These are phyloP conservation scores for Cancer borealis DNA, from an alignment of 2,888 invertebrate genomes.

Conservation along the genomic window DNA sequence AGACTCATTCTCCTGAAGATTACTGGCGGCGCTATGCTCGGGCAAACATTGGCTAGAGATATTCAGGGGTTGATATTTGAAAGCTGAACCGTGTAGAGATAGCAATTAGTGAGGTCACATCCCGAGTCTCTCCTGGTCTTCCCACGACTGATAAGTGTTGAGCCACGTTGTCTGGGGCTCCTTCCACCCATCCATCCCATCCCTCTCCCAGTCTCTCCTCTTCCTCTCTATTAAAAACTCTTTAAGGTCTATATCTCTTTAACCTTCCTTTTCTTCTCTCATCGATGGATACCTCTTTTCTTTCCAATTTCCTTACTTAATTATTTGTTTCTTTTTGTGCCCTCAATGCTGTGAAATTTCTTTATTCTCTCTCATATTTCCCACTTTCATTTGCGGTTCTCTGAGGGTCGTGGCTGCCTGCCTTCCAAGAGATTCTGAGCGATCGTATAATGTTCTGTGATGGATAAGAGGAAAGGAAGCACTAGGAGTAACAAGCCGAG, in stretches of 20 bases:
- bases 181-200: not conserved
- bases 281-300: not conserved
- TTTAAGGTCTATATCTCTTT: not conserved
- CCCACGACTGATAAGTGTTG: constrained; percentile 27
- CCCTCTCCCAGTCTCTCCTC: not conserved
- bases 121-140: not conserved
- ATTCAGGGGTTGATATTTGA: constrained; percentile 33
- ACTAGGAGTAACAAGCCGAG: not conserved
- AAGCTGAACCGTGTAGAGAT: constrained; percentile 33
- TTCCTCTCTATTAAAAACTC: not conserved
- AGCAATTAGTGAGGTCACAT: constrained; percentile 31
- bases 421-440: not conserved
- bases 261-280: not conserved
- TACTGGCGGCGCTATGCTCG: not conserved
- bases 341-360: not conserved
- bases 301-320: not conserved
- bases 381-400: not conserved
- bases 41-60: constrained; percentile 9
- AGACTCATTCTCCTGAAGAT: constrained; percentile 26
- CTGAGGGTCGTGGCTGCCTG: not conserved
- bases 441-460: not conserved
- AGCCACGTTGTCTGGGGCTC: not conserved
- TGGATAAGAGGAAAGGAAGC: not conserved
- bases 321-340: not conserved
- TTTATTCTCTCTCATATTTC: not conserved